Evolutionary conservation across 2,797 vertebrate genomes (phyloP).

Genomic region (Hephaestus fuliginosus): DNA sequence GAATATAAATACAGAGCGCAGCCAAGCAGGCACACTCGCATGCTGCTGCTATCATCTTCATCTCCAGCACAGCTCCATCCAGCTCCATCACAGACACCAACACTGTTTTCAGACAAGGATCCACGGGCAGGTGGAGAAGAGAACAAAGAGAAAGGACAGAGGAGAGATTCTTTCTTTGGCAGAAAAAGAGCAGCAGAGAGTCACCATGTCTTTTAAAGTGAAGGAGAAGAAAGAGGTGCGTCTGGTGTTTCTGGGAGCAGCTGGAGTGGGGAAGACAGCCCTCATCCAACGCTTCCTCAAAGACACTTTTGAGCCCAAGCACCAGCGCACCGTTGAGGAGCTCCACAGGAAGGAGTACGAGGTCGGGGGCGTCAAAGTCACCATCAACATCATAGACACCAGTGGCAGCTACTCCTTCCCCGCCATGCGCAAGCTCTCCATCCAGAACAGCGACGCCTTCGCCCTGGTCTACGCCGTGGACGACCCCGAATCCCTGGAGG

Average conservation of each 20-base stretch:
- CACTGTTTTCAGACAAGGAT: background rate
- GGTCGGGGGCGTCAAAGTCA: slow-evolving; percentile 86
- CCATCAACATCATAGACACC: slow-evolving; percentile 92
- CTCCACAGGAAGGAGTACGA: slow-evolving; percentile 90
- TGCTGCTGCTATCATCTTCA: slow-evolving; percentile 23
- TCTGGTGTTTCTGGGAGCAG: slow-evolving; percentile 90
- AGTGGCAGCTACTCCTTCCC: slow-evolving; percentile 94
- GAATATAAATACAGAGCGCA: slow-evolving; percentile 77
- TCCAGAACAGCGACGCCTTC: slow-evolving; percentile 91
- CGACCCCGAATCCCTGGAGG: slow-evolving; percentile 87
- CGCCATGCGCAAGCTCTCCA: slow-evolving; percentile 92
- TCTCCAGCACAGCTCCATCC: background rate
- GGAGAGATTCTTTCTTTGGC: background rate
- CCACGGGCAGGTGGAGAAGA: background rate
- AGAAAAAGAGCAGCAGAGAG: background rate
- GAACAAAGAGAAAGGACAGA: background rate
- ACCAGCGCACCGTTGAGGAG: slow-evolving; percentile 90
- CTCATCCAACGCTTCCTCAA: slow-evolving; percentile 91
- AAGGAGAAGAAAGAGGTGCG: slow-evolving; percentile 91
- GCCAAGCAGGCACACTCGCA: slow-evolving; percentile 34
- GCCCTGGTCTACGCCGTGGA: slow-evolving; percentile 91
- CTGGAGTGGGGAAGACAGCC: slow-evolving; percentile 91
- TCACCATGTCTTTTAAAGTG: slow-evolving; percentile 84
- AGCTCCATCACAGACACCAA: slow-evolving; percentile 24
- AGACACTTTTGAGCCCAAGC: slow-evolving; percentile 91